Conservation (phyloP, 2,113 vertebrate species). For the Crotalus helleri region DNA sequence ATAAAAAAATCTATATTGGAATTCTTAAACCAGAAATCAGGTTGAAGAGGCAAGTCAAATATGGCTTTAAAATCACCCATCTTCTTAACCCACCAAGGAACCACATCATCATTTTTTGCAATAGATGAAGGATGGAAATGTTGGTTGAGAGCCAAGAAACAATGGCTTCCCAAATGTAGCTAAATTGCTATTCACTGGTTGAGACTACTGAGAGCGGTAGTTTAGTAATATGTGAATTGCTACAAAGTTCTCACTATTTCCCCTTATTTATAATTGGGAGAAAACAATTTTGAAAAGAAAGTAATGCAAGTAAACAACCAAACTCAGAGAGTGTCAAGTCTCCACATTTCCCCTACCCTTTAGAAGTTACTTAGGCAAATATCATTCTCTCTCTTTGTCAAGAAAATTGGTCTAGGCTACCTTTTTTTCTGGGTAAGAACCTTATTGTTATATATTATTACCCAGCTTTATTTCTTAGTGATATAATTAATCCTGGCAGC, state of each 20-base stretch:
- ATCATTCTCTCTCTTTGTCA: neutral
- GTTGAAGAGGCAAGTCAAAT: neutral
- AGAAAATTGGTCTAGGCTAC: neutral
- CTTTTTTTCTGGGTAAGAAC: neutral
- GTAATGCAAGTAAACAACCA: neutral
- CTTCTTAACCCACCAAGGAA: neutral
- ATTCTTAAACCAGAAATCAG: neutral
- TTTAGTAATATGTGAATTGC: neutral
- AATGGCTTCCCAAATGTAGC: neutral
- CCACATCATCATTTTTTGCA: neutral
- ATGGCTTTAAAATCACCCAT: neutral
- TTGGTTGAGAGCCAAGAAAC: neutral
- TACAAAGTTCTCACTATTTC: neutral
- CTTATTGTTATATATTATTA: neutral
- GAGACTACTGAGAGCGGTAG: neutral
- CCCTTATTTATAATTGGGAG: neutral
- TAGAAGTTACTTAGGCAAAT: neutral
- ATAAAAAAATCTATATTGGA: neutral
- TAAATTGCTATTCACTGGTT: neutral
- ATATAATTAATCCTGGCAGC: neutral
- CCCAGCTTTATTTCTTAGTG: neutral
- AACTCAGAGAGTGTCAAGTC: too few species aligned
- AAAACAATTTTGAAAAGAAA: neutral
- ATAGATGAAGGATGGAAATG: neutral
- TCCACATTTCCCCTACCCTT: neutral